Percentiles rank a stretch among this genome's conserved stretches.
phyloP scores from a whole-genome alignment of 2,113 vertebrate genomes.

The Melanotaenia duboulayi region DNA sequence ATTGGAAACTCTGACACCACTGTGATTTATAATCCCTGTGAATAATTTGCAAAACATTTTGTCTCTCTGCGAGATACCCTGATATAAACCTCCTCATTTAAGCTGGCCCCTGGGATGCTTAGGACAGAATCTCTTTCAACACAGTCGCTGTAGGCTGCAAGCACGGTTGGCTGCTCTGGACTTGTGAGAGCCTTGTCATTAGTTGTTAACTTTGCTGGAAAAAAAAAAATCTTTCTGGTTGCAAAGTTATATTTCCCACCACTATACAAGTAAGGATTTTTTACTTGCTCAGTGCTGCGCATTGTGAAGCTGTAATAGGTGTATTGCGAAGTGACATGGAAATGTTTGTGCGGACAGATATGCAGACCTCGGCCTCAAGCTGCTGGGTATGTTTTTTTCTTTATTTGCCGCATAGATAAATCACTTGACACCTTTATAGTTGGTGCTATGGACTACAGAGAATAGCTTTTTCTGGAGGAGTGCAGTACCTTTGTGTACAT shows the following conservation, averaged over 20 bases:
- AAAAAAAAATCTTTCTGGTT: background rate
- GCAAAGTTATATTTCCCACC: constrained; percentile 32
- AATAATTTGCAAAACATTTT: constrained; percentile 77
- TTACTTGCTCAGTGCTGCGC: constrained; percentile 18
- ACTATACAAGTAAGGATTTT: constrained; percentile 15
- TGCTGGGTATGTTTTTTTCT: constrained; percentile 58
- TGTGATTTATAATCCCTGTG: constrained; percentile 75
- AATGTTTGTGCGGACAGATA: constrained; percentile 60
- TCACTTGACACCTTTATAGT: constrained; percentile 72
- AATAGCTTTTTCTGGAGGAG: constrained; percentile 71
- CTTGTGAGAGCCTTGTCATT: constrained; percentile 48
- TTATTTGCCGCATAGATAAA: constrained; percentile 75
- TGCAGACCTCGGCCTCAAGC: constrained; percentile 57
- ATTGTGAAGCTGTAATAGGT: constrained; percentile 41
- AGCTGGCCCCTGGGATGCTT: constrained; percentile 56
- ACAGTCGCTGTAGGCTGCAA: constrained; percentile 36
- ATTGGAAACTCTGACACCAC: constrained; percentile 64
- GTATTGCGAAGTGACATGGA: constrained; percentile 54
- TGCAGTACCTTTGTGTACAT: constrained; percentile 66
- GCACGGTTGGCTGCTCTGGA: constrained; percentile 40
- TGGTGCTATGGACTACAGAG: constrained; percentile 70
- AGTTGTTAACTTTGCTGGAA: constrained; percentile 49
- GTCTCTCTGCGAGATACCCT: constrained; percentile 54
- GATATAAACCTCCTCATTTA: constrained; percentile 69
- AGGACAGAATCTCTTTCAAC: constrained; percentile 55